phyloP scores from a whole-genome alignment of 2,888 invertebrate species.

The Drosophila paracracens region DNA sequence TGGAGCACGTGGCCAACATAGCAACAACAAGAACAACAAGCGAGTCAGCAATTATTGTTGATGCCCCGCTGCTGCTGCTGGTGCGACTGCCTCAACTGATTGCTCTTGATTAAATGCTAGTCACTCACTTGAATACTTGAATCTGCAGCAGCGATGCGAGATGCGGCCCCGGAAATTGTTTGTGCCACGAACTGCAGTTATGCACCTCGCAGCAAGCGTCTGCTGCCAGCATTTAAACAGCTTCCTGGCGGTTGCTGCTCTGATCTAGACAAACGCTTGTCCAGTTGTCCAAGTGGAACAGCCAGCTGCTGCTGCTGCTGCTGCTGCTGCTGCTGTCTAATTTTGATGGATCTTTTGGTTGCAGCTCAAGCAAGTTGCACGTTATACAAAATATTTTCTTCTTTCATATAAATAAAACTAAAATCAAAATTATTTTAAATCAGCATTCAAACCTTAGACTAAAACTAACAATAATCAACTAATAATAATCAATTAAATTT shows the following conservation, averaged over 20 bases:
- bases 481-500: no score
- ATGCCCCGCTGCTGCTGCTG: constrained; percentile 26
- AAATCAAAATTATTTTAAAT: background rate
- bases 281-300: constrained; percentile 44
- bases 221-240: constrained; percentile 61
- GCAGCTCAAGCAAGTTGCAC: constrained; percentile 11
- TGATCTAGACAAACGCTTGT: constrained; percentile 33
- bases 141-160: constrained; percentile 33
- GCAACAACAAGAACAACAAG: constrained; percentile 42
- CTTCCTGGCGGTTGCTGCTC: constrained; percentile 58
- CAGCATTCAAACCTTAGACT: background rate
- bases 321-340: constrained; percentile 38
- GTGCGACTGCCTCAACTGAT: constrained; percentile 62
- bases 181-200: constrained; percentile 71
- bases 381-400: constrained; percentile 8
- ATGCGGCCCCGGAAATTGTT: constrained; percentile 70
- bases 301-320: constrained; percentile 37
- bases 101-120: constrained; percentile 76
- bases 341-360: constrained; percentile 46
- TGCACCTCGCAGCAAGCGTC: constrained; percentile 42
- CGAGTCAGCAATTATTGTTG: constrained; percentile 60
- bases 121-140: constrained; percentile 70
- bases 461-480: background rate
- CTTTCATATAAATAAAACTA: background rate
- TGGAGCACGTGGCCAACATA: constrained; percentile 67